A percentile compares a stretch with the other conserved stretches of the same genome.
phyloP scores from a whole-genome alignment of 2,797 vertebrate species.

The Sternotherus odoratus region DNA sequence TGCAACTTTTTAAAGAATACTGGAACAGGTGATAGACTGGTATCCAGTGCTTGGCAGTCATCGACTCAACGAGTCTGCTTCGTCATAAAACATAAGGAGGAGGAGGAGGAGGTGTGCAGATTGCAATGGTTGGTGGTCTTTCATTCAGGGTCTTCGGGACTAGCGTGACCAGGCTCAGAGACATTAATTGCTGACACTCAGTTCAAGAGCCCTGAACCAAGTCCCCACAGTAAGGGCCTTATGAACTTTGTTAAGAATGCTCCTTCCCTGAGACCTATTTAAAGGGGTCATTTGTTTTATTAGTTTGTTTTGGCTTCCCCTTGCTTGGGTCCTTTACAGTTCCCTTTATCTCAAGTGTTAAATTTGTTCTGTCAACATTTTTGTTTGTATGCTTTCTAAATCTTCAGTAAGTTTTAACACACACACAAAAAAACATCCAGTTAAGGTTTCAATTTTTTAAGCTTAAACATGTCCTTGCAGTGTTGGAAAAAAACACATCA shows the following conservation, averaged over 20 bases:
- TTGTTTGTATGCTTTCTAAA: neutral
- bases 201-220: neutral
- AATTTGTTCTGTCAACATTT: neutral
- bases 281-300: neutral
- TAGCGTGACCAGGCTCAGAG: neutral
- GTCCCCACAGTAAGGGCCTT: neutral
- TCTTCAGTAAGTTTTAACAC: neutral
- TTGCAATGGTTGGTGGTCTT: neutral
- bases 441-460: neutral
- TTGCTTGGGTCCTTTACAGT: neutral
- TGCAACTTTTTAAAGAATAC: neutral
- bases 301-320: neutral
- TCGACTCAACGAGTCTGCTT: neutral
- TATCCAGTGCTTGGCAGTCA: neutral
- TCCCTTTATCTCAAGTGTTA: neutral
- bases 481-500: neutral
- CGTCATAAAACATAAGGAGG: neutral
- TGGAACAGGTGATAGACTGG: neutral
- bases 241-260: neutral
- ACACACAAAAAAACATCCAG: neutral
- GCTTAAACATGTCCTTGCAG: neutral
- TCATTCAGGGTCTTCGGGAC: neutral
- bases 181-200: neutral
- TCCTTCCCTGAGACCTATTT: neutral
- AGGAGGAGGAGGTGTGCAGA: neutral